Evolutionary conservation across 2,113 vertebrate genomes (phyloP).

Genomic region (Gnathonemus echidnorhynchus): DNA sequence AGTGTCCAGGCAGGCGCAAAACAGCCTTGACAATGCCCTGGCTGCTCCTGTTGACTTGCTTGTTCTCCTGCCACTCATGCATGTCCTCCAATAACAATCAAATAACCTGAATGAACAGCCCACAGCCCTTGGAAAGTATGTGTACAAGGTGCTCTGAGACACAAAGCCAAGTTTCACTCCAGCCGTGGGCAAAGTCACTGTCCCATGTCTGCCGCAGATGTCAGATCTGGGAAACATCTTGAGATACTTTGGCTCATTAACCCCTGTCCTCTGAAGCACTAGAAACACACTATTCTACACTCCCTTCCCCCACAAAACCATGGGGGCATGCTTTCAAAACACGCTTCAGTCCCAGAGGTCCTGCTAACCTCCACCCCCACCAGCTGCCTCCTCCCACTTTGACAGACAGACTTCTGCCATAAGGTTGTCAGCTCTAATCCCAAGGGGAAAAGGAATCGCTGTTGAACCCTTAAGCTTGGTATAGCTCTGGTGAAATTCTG

Average conservation of each 20-base stretch:
- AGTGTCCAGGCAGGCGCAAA: not conserved
- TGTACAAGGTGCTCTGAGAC: constrained; percentile 1
- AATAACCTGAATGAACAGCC: not conserved
- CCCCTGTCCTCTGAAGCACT: not conserved
- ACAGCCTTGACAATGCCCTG: not conserved
- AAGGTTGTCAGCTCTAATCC: not conserved
- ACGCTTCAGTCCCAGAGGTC: not conserved
- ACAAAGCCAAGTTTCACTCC: not conserved
- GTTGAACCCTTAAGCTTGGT: not conserved
- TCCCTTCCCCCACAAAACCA: not conserved
- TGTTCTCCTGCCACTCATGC: not conserved
- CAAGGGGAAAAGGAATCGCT: not conserved
- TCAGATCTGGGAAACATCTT: not conserved
- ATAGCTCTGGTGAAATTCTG: not conserved
- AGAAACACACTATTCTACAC: not conserved
- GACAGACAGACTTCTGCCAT: not conserved
- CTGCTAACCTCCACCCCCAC: not conserved
- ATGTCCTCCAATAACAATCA: not conserved
- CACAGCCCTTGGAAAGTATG: not conserved
- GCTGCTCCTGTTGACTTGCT: not conserved
- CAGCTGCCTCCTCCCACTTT: not conserved
- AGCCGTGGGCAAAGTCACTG: not conserved
- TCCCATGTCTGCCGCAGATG: not conserved
- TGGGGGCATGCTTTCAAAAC: not conserved
- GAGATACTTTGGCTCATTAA: constrained; percentile 1